A percentile compares a stretch with the other conserved stretches of the same genome.
Conservation (phyloP, 2,113 vertebrate genomes). For the Syngnathus scovelli region DNA sequence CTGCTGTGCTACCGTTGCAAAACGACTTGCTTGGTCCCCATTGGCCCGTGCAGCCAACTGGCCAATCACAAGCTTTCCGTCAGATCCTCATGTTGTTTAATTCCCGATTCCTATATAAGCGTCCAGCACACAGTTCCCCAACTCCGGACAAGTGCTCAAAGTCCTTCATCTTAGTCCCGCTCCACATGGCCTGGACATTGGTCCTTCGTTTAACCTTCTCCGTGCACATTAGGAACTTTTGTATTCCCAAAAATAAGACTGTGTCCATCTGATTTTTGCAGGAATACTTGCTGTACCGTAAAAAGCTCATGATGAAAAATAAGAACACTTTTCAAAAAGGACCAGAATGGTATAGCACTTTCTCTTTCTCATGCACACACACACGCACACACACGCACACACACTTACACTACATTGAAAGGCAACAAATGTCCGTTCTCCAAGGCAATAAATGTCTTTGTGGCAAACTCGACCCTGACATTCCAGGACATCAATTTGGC, state of each 20-base stretch:
- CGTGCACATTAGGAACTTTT: conserved; percentile 51
- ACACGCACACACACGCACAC: conserved; percentile 36
- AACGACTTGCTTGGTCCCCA: conserved; percentile 40
- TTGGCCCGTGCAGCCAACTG: conserved; percentile 9
- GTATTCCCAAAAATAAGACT: conserved; percentile 65
- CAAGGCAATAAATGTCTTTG: conserved; percentile 76
- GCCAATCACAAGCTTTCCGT: conserved; percentile 24
- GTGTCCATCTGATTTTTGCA: conserved; percentile 56
- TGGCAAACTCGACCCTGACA: conserved; percentile 73
- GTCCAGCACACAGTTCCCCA: conserved; percentile 21
- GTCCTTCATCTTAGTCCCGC: conserved; percentile 26
- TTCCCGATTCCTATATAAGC: conserved; percentile 10
- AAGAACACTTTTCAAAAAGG: conserved; percentile 74
- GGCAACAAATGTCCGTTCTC: conserved; percentile 73
- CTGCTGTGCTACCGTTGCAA: conserved; percentile 31
- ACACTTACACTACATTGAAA: conserved; percentile 55
- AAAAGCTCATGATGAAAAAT: conserved; percentile 72
- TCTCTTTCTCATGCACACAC: conserved; percentile 26
- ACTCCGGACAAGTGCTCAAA: conserved; percentile 6
- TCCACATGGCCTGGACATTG: conserved; percentile 20
- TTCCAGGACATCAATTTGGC: conserved; percentile 54
- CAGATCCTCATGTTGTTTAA: conserved; percentile 14
- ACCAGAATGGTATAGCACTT: conserved; percentile 59
- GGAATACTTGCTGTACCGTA: conserved; percentile 69
- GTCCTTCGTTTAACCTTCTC: conserved; percentile 47